Evolutionary conservation across 2,888 invertebrate genomes (phyloP).

Genomic region (Orthosia gracilis): DNA sequence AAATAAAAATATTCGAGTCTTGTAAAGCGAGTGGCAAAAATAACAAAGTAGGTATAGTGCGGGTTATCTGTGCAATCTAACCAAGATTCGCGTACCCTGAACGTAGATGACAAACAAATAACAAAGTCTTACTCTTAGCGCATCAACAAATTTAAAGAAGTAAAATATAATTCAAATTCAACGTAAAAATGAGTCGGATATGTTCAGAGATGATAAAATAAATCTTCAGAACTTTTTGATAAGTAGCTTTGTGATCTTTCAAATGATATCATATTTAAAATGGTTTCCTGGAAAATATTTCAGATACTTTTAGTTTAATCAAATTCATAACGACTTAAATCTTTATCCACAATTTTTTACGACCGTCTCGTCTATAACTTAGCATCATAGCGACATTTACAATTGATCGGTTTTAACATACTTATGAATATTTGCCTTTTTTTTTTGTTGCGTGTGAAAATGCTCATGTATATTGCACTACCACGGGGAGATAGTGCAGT

Average conservation of each 20-base stretch:
- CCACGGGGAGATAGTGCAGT: too few species aligned
- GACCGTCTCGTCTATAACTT: too few species aligned
- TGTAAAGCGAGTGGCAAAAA: too few species aligned
- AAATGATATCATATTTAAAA: constrained; percentile 25
- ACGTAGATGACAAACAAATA: constrained; percentile 2
- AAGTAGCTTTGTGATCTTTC: constrained; percentile 39
- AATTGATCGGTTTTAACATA: too few species aligned
- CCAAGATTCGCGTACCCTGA: not conserved
- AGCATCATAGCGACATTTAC: too few species aligned
- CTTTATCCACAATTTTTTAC: not conserved
- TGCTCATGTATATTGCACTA: too few species aligned
- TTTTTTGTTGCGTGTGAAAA: too few species aligned
- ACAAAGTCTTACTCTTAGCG: too few species aligned
- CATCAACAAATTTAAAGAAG: constrained; percentile 42
- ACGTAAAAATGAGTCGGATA: constrained; percentile 57
- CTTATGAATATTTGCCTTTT: too few species aligned
- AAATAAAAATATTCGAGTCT: too few species aligned
- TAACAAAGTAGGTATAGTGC: too few species aligned
- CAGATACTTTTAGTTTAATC: constrained; percentile 3
- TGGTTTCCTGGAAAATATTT: constrained; percentile 13
- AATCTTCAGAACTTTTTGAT: constrained; percentile 38
- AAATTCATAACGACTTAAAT: not conserved
- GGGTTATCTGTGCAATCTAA: too few species aligned
- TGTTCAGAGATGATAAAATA: constrained; percentile 48
- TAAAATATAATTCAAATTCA: constrained; percentile 27